Conservation (phyloP, 2,888 invertebrate species). For the Ypsolopha scabrella region DNA sequence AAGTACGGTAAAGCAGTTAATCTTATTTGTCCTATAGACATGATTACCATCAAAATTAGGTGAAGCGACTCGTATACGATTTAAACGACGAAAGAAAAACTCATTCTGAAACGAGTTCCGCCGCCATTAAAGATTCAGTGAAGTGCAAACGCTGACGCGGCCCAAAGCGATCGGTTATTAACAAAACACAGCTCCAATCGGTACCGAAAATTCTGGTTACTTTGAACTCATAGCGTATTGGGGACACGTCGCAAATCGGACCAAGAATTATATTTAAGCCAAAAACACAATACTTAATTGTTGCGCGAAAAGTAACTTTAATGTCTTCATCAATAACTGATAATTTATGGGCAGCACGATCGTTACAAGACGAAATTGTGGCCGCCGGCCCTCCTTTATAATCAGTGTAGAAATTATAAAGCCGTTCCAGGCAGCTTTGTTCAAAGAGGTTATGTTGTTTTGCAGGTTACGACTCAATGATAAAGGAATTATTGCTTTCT, state of each 20-base stretch:
- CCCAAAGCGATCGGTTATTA: constrained; percentile 51
- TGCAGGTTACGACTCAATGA: constrained; percentile 40
- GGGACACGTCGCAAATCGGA: constrained; percentile 26
- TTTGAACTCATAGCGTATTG: constrained; percentile 34
- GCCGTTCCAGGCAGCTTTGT: constrained; percentile 54
- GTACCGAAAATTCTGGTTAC: constrained; percentile 27
- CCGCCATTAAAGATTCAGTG: constrained; percentile 46
- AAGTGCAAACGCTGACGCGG: constrained; percentile 63
- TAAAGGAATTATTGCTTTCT: constrained; percentile 4
- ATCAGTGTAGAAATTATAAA: constrained; percentile 67
- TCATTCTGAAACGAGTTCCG: constrained; percentile 23
- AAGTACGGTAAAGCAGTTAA: constrained; percentile 22
- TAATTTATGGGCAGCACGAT: constrained; percentile 69
- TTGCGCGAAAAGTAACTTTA: constrained; percentile 51
- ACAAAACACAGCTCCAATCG: constrained; percentile 41
- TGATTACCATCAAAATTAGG: constrained; percentile 57
- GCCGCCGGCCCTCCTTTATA: constrained; percentile 73
- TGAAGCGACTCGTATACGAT: constrained; percentile 31
- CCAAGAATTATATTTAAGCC: constrained; percentile 12
- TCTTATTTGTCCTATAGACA: constrained; percentile 43
- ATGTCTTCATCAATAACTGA: constrained; percentile 72
- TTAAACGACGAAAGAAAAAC: background rate
- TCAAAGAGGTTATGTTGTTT: constrained; percentile 7
- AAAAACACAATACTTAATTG: constrained; percentile 34
- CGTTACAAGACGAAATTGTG: constrained; percentile 69